A percentile compares a stretch with the other conserved stretches of the same genome.
Evolutionary conservation across 2,797 vertebrate genomes (phyloP).

Genomic region (Cheirogaleus major): DNA sequence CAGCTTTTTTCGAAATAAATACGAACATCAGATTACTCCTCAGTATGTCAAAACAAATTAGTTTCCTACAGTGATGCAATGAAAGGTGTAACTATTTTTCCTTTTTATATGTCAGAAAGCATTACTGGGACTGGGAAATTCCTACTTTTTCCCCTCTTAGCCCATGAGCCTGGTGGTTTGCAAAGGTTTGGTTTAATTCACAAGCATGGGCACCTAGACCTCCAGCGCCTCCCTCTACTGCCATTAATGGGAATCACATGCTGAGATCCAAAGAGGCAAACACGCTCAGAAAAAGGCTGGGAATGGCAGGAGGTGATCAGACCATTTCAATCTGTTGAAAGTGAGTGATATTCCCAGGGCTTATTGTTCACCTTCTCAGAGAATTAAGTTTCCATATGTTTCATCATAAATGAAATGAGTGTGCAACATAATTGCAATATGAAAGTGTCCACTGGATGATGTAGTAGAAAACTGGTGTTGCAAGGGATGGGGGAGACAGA

Average conservation of each 20-base stretch:
- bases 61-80: constrained; percentile 70
- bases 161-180: neutral
- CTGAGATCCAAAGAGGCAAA: constrained; percentile 27
- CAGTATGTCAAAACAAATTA: constrained; percentile 78
- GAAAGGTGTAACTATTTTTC: constrained; percentile 76
- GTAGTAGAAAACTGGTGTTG: neutral
- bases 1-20: constrained; percentile 75
- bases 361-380: constrained; percentile 51
- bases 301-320: constrained; percentile 36
- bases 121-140: constrained; percentile 41
- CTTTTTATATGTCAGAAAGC: constrained; percentile 68
- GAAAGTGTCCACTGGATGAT: neutral
- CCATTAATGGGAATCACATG: constrained; percentile 18
- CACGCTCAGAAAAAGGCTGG: constrained; percentile 17
- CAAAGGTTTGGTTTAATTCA: constrained; percentile 45
- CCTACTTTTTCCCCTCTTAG: neutral
- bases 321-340: constrained; percentile 63
- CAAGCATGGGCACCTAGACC: neutral
- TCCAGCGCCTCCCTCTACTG: neutral
- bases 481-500: neutral
- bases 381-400: constrained; percentile 66
- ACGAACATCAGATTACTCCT: constrained; percentile 70
- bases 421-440: constrained; percentile 42
- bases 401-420: constrained; percentile 62
- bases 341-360: constrained; percentile 49